Percentiles rank a stretch among this genome's conserved stretches.
Conservation (phyloP, 2,797 vertebrate genomes). For the Pygocentrus nattereri region DNA sequence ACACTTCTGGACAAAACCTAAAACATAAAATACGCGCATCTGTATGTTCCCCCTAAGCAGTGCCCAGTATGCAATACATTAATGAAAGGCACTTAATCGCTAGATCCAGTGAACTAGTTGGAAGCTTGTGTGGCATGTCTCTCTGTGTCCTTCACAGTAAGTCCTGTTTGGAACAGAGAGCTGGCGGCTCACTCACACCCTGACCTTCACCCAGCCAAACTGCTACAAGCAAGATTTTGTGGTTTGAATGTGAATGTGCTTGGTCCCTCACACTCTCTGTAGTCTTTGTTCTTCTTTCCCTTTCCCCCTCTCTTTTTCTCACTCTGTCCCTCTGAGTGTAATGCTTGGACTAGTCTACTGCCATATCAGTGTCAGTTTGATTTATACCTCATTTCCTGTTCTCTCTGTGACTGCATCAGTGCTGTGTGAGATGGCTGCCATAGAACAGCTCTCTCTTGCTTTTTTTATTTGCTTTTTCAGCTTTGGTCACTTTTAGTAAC, state of each 20-base stretch:
- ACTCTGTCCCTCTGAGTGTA: neutral
- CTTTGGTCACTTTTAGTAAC: neutral
- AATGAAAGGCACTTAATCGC: neutral
- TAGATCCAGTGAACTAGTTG: slow-evolving; percentile 1
- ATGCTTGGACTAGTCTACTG: slow-evolving; percentile 20
- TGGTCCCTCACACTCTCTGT: neutral
- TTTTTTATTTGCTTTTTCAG: neutral
- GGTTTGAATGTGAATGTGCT: neutral
- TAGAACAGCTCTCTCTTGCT: neutral
- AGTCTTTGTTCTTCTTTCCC: neutral
- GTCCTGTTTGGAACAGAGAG: slow-evolving; percentile 30
- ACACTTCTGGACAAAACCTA: too few species aligned
- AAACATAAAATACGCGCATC: neutral
- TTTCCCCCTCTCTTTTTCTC: neutral
- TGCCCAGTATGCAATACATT: neutral
- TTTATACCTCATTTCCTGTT: slow-evolving; percentile 54
- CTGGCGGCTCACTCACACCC: slow-evolving; percentile 13
- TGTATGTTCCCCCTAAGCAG: slow-evolving; percentile 4
- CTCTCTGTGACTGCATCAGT: slow-evolving; percentile 8
- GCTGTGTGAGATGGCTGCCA: slow-evolving; percentile 18
- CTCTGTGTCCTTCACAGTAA: slow-evolving; percentile 35
- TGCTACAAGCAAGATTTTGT: slow-evolving; percentile 21
- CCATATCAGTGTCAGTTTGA: slow-evolving; percentile 35
- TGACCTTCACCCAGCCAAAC: slow-evolving; percentile 6
- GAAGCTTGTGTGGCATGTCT: slow-evolving; percentile 19